These are phyloP conservation scores for Lagocephalus sceleratus DNA, from an alignment of 2,797 vertebrate genomes.

Conservation along the genomic window DNA sequence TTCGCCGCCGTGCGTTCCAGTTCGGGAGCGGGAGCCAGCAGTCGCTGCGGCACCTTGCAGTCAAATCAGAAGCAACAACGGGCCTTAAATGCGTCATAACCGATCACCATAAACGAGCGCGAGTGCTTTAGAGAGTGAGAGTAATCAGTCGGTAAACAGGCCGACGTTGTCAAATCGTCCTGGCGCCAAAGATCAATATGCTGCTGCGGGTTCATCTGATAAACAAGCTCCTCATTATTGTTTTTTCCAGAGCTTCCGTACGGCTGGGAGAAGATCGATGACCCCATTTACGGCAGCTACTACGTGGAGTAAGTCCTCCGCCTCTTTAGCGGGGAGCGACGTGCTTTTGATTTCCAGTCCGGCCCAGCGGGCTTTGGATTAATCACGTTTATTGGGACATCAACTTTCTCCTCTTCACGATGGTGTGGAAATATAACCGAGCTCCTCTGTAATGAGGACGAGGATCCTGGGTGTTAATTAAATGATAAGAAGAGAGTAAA, in stretches of 20 bases:
- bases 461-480: slow-evolving; percentile 45
- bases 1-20: no score
- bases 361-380: slow-evolving; percentile 47
- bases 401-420: slow-evolving; percentile 21
- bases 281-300: slow-evolving; percentile 98
- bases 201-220: slow-evolving; percentile 9
- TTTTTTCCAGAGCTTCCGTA: slow-evolving; percentile 92
- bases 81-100: no score
- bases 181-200: no score
- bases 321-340: slow-evolving; percentile 70
- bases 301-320: slow-evolving; percentile 96
- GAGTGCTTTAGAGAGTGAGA: no score
- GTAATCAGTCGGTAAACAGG: no score
- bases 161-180: no score
- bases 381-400: slow-evolving; percentile 49
- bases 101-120: no score
- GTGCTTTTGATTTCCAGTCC: slow-evolving; percentile 44
- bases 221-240: slow-evolving; percentile 68
- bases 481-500: slow-evolving; percentile 32
- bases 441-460: slow-evolving; percentile 45
- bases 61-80: no score
- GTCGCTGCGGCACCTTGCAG: no score
- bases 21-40: no score
- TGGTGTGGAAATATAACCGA: slow-evolving; percentile 25
- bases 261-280: slow-evolving; percentile 99